These are phyloP conservation scores for Beroe forskalii DNA, from an alignment of 37 sponge, comb jelly and placozoan genomes.

Conservation along the genomic window DNA sequence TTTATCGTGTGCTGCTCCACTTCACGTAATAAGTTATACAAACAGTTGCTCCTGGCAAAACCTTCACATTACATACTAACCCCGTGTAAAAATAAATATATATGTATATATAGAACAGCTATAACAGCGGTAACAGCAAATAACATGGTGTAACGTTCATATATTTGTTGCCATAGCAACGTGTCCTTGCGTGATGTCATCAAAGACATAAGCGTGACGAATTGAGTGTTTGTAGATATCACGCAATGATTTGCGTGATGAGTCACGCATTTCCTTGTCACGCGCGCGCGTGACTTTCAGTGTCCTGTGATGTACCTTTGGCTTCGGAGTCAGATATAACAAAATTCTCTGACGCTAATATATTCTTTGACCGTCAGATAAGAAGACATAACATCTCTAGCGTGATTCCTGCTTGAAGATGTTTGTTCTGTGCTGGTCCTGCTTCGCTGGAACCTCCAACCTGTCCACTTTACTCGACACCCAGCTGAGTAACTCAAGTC, in stretches of 20 bases:
- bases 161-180: neutral
- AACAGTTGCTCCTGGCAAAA: too few species aligned
- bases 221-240: too few species aligned
- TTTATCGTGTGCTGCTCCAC: too few species aligned
- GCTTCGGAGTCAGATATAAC: too few species aligned
- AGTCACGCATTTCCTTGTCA: neutral
- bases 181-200: neutral
- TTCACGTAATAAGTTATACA: too few species aligned
- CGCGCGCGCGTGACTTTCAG: neutral
- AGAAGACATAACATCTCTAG: neutral
- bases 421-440: neutral
- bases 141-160: neutral
- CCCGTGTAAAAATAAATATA: neutral
- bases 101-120: neutral
- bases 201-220: too few species aligned
- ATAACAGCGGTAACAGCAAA: neutral
- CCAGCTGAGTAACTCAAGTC: constrained; percentile 9
- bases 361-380: too few species aligned
- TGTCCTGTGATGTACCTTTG: neutral
- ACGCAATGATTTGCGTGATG: too few species aligned
- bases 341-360: too few species aligned
- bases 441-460: neutral
- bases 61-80: neutral
- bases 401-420: constrained; percentile 13
- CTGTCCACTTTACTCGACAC: constrained; percentile 30